These are phyloP conservation scores for Agrotis exclamationis DNA, from an alignment of 2,888 invertebrate genomes.

Conservation along the genomic window DNA sequence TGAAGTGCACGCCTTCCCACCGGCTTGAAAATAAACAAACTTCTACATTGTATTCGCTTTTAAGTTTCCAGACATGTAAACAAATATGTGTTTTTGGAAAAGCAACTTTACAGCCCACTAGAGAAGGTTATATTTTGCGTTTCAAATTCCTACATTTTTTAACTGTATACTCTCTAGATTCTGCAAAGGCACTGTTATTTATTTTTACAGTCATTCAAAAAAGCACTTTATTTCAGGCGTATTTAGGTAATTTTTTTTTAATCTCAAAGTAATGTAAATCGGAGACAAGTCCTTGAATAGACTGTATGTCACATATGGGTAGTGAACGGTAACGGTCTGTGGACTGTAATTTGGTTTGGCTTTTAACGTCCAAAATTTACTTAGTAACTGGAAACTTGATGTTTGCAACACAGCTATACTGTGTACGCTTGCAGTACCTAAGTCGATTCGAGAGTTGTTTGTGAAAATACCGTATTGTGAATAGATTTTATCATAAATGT, in stretches of 20 bases:
- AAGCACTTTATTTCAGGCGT: not conserved
- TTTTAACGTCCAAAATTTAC: slow-evolving; percentile 28
- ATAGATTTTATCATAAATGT: too few relatives aligned
- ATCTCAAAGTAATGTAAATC: too few relatives aligned
- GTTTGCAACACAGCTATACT: not conserved
- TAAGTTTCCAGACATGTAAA: not conserved
- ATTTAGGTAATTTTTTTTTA: too few relatives aligned
- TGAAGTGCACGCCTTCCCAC: slow-evolving; percentile 48
- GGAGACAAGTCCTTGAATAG: not conserved
- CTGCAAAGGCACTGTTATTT: not conserved
- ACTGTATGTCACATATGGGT: not conserved
- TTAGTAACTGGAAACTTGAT: not conserved
- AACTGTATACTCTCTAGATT: too few relatives aligned
- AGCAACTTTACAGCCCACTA: not conserved
- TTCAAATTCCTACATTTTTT: not conserved
- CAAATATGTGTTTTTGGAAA: not conserved
- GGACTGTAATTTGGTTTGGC: slow-evolving; percentile 10
- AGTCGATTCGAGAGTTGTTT: not conserved
- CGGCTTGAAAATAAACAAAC: slow-evolving; percentile 31
- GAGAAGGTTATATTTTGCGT: not conserved
- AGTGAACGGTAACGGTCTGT: not conserved
- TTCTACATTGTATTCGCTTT: not conserved
- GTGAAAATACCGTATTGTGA: not conserved
- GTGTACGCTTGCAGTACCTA: not conserved
- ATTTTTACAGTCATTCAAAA: not conserved